Evolutionary conservation across 1,140 invertebrate species (phyloP).

Genomic region (Drosophila ogumai): DNA sequence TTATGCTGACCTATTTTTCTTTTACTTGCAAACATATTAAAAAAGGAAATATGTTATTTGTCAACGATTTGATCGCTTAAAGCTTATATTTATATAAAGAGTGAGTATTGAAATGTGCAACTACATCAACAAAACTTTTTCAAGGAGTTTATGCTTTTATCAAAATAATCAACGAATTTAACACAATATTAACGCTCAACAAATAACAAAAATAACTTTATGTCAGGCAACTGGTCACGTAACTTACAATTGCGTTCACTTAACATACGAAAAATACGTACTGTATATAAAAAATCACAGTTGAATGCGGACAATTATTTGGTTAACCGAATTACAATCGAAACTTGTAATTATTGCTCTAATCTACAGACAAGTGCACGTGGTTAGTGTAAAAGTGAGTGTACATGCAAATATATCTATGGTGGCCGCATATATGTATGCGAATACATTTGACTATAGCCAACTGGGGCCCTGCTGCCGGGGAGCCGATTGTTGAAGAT

Average conservation of each 20-base stretch:
- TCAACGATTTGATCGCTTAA: conserved; percentile 23
- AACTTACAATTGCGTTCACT: conserved; percentile 20
- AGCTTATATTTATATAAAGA: conserved; percentile 7
- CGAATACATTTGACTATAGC: conserved; percentile 32
- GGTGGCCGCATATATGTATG: conserved; percentile 4
- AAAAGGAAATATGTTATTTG: not conserved
- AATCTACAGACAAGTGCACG: conserved; percentile 7
- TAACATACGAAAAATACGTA: conserved; percentile 27
- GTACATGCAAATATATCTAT: conserved; percentile 14
- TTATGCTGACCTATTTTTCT: not conserved
- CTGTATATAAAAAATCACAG: conserved; percentile 58
- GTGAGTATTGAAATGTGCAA: not conserved
- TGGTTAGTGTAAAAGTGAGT: conserved; percentile 14
- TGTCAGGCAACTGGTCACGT: conserved; percentile 34
- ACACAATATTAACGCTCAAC: conserved; percentile 32
- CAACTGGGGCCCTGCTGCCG: conserved; percentile 17
- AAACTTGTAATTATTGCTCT: conserved; percentile 34
- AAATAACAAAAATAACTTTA: conserved; percentile 26
- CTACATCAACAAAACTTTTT: conserved; percentile 3
- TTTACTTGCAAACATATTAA: not conserved
- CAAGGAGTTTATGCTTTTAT: not conserved
- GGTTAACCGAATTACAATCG: conserved; percentile 20
- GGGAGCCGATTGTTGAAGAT: conserved; percentile 4
- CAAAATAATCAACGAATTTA: conserved; percentile 8
- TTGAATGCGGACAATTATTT: conserved; percentile 39